Percentiles rank a stretch among this genome's conserved stretches.
These are phyloP conservation scores for Vulpes lagopus DNA, from an alignment of 2,113 vertebrate genomes.

Conservation along the genomic window DNA sequence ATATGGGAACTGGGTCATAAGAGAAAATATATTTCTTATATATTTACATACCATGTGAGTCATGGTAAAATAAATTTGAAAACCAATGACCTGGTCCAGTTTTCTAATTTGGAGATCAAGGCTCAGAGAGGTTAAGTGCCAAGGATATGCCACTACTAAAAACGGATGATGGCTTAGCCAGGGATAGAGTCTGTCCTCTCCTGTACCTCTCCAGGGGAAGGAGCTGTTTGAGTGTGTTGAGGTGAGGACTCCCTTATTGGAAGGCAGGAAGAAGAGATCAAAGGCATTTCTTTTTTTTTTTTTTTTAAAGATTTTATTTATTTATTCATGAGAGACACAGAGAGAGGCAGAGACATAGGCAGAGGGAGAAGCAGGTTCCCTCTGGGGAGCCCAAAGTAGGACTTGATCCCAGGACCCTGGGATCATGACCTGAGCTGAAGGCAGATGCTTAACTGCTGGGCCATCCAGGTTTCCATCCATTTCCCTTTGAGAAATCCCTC, in stretches of 20 bases:
- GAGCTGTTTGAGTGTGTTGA: neutral
- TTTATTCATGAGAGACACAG: too few species aligned
- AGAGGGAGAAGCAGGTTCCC: too few species aligned
- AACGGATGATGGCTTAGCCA: neutral
- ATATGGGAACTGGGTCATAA: neutral
- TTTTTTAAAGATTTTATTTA: too few species aligned
- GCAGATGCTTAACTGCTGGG: too few species aligned
- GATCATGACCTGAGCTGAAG: too few species aligned
- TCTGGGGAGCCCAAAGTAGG: too few species aligned
- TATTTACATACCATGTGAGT: neutral
- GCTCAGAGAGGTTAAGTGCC: neutral
- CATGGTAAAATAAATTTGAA: neutral
- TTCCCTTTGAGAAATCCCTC: too few species aligned
- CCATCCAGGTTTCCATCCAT: too few species aligned
- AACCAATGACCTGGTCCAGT: neutral
- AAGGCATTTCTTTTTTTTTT: neutral
- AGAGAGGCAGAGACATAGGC: too few species aligned
- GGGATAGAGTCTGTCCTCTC: neutral
- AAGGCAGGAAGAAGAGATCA: neutral
- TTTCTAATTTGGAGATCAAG: conserved; percentile 9
- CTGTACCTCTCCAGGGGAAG: neutral
- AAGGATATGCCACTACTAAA: neutral
- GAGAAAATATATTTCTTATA: neutral
- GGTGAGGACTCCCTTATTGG: neutral
- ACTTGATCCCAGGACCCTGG: too few species aligned